Base-by-base conservation (phyloP, 1,140 invertebrate species). In the Apis florea region DNA sequence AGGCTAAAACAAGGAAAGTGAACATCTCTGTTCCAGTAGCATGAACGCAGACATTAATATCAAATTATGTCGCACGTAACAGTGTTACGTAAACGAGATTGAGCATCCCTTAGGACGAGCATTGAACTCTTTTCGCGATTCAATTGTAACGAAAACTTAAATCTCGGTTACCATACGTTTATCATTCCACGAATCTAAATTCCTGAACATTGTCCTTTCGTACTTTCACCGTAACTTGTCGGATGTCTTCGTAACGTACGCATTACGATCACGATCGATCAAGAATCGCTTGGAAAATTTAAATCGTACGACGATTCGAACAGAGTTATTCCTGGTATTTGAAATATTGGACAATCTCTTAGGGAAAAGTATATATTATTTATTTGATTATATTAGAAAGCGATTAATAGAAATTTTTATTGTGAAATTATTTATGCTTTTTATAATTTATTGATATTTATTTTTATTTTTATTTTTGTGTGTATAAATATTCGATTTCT, bases 111-210 rank as follows among this genome's bases (percentile, higher is more conserved):
- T 85, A 79, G 59, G 54, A 83, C 64, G 74, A 76, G 79, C 70
- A 73, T 75, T 74, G 80, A 83, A 78, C 85, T 85, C 85, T 66
- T 54, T 26, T 19, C 73, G 31, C 73, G 24, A 59, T 40, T 77
- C 79, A 79, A 85, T 73, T 70, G 73, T 26, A 21, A 73, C 53
- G 79, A 75, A 70, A 83, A 74, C 47, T 24, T 75, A 49, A 9
- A 47, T 21, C 5, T 24, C 19, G 71, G 26, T 26, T 49, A 31
- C 67, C 68, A n/a, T 21, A 70, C 72, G 82, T 86, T 85, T 79
- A 68, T 85, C 79, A 83, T 83, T 83, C 73, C 64, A 40, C 21
- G 54, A 74, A 71, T 85, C 67, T 58, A 82, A 85, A 85, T 86
- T 85, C 79, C 79, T 59, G 79, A 74, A 31, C 79, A 74, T 64